These are phyloP conservation scores for Rhabdophis nuchalis DNA, from an alignment of 2,797 vertebrate species.

Conservation along the genomic window DNA sequence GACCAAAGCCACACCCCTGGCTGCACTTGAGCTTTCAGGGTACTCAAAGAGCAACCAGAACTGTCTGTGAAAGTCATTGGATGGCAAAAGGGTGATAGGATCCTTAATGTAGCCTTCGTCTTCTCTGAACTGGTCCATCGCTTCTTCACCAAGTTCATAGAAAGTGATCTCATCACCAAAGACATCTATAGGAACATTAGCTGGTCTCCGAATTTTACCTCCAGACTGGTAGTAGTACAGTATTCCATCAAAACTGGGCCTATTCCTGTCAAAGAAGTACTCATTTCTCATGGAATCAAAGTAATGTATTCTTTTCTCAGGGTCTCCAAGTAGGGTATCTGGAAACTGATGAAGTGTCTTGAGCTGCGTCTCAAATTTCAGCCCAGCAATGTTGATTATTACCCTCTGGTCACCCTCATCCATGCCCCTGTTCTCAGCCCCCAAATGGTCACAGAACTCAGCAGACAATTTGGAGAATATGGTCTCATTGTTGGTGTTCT, in stretches of 20 bases:
- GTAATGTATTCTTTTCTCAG: slow-evolving; percentile 86
- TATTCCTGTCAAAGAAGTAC: slow-evolving; percentile 96
- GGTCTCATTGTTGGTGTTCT: slow-evolving; percentile 81
- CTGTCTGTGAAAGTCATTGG: slow-evolving; percentile 86
- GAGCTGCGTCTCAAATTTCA: slow-evolving; percentile 92
- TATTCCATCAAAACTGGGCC: slow-evolving; percentile 95
- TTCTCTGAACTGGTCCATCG: slow-evolving; percentile 93
- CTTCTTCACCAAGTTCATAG: slow-evolving; percentile 91
- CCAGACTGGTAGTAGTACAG: slow-evolving; percentile 96
- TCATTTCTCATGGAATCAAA: slow-evolving; percentile 97
- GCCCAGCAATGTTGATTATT: slow-evolving; percentile 91
- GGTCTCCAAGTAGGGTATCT: slow-evolving; percentile 88
- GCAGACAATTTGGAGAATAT: slow-evolving; percentile 83
- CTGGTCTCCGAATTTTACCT: slow-evolving; percentile 89
- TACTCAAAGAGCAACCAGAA: slow-evolving; percentile 99
- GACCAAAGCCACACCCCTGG: slow-evolving; percentile 87
- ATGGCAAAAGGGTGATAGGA: slow-evolving; percentile 85
- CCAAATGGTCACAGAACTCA: slow-evolving; percentile 79
- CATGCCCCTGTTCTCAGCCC: slow-evolving; percentile 75
- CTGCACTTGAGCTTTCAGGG: slow-evolving; percentile 93
- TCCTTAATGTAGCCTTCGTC: slow-evolving; percentile 96
- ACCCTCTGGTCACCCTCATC: slow-evolving; percentile 88
- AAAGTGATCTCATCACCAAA: slow-evolving; percentile 96
- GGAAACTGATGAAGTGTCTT: slow-evolving; percentile 93
- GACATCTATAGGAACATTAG: slow-evolving; percentile 91